Percentiles rank a stretch among this genome's conserved stretches.
These are phyloP conservation scores for Oceanodroma leucorhoa DNA, from an alignment of 2,797 vertebrate species.

Conservation along the genomic window DNA sequence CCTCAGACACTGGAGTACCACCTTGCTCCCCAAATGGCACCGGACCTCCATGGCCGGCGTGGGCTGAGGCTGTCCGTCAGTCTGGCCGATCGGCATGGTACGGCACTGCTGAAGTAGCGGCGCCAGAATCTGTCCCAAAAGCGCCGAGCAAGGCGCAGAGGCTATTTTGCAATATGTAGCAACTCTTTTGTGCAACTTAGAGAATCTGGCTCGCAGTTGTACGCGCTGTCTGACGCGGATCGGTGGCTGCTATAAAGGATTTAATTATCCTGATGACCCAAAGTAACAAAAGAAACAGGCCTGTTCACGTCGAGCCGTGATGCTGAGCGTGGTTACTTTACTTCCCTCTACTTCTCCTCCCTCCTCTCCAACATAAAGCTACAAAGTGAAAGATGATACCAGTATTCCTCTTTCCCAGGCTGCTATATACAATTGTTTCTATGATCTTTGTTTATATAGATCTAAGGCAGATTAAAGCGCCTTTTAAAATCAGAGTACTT, in stretches of 20 bases:
- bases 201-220: neutral
- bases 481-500: neutral
- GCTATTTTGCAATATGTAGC: neutral
- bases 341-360: neutral
- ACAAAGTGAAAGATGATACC: neutral
- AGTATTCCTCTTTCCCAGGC: neutral
- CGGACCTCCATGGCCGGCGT: rapidly evolving
- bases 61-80: neutral
- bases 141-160: rapidly evolving
- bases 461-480: neutral
- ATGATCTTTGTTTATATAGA: neutral
- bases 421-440: neutral
- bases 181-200: neutral
- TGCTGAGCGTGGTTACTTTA: neutral
- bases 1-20: neutral
- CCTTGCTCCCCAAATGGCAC: neutral
- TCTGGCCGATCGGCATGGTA: rapidly evolving
- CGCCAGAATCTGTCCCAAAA: neutral
- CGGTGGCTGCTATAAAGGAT: neutral
- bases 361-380: neutral
- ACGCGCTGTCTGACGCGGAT: neutral
- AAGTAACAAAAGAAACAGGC: neutral
- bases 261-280: neutral
- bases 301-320: rapidly evolving
- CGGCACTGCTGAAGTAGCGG: rapidly evolving